Evolutionary conservation across 2,113 vertebrate species (phyloP).

Genomic region (Hemibagrus wyckioides): DNA sequence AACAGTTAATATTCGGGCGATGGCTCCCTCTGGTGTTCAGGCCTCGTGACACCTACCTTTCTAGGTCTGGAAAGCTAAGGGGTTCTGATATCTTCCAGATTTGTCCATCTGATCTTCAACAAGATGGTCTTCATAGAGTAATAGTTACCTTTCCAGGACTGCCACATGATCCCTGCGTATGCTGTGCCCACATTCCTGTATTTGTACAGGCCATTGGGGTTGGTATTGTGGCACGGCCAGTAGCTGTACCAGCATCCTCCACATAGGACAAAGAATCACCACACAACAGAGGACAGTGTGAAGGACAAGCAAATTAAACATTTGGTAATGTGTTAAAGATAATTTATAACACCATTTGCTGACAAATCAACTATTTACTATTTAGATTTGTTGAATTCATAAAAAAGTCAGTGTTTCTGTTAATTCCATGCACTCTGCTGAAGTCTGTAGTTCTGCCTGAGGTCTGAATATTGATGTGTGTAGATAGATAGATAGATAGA

Average conservation of each 20-base stretch:
- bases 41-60: too few relatives aligned
- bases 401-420: too few relatives aligned
- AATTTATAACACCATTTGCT: not conserved
- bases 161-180: constrained; percentile 45
- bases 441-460: not conserved
- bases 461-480: not conserved
- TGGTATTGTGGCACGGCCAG: constrained; percentile 71
- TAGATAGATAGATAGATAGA: too few relatives aligned
- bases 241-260: constrained; percentile 71
- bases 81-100: not conserved
- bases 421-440: not conserved
- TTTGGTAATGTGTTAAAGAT: not conserved
- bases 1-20: too few relatives aligned
- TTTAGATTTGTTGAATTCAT: not conserved
- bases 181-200: constrained; percentile 14
- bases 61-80: not conserved
- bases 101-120: constrained; percentile 57
- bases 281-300: not conserved
- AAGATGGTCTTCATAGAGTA: constrained; percentile 54
- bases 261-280: constrained; percentile 31
- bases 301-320: not conserved
- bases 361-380: not conserved
- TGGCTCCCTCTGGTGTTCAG: too few relatives aligned
- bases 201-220: constrained; percentile 69
- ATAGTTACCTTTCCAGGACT: constrained; percentile 11